Evolutionary conservation across 2,113 vertebrate species (phyloP).

Genomic region (Climacteris rufus): DNA sequence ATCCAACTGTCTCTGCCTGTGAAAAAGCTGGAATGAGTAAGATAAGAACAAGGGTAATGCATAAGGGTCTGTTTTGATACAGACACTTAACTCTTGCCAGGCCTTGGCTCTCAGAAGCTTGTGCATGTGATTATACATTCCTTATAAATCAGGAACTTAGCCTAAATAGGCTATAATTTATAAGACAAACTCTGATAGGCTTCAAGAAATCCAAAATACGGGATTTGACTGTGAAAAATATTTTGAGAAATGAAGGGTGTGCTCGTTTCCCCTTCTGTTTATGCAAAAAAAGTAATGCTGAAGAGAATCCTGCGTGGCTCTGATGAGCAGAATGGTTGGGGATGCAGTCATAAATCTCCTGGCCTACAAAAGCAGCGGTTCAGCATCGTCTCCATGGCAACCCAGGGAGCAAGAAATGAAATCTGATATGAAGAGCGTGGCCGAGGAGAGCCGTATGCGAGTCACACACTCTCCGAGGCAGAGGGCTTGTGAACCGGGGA

Average conservation of each 20-base stretch:
- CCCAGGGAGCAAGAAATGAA: slow-evolving; percentile 58
- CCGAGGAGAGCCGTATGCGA: slow-evolving; percentile 16
- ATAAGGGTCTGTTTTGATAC: neutral
- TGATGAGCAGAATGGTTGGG: slow-evolving; percentile 19
- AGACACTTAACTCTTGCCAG: neutral
- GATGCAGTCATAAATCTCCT: slow-evolving; percentile 56
- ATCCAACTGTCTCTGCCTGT: neutral
- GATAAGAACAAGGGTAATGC: neutral
- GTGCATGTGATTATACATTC: neutral
- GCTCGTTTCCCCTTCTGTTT: slow-evolving; percentile 29
- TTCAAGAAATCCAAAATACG: neutral
- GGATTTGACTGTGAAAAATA: neutral
- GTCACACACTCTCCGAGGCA: slow-evolving; percentile 2
- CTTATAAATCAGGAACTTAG: neutral
- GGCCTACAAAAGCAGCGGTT: slow-evolving; percentile 39
- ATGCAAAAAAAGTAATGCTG: neutral
- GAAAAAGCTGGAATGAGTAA: neutral
- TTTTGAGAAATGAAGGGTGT: neutral
- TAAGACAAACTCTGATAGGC: neutral
- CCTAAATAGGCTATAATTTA: neutral
- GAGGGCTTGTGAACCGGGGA: neutral
- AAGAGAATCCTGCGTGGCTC: neutral
- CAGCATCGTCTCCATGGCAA: slow-evolving; percentile 65
- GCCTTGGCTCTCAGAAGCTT: neutral
- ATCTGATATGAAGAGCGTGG: slow-evolving; percentile 33